Evolutionary conservation across 2,797 vertebrate genomes (phyloP).

Genomic region (Sebastes trivittatus): DNA sequence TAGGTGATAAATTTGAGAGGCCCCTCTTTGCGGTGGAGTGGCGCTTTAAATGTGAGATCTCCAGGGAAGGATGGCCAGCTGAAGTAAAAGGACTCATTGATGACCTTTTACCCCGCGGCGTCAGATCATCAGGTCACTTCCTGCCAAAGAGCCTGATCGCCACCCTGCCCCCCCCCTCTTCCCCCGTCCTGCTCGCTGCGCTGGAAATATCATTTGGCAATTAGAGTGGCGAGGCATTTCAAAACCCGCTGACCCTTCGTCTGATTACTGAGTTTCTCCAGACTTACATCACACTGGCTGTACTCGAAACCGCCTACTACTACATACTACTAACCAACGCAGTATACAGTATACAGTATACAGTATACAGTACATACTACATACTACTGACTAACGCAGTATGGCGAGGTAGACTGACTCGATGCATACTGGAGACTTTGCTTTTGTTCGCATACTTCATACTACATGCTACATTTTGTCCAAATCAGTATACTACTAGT

Average conservation of each 20-base stretch:
- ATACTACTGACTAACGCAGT: no score
- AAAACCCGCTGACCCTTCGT: slow-evolving; percentile 20
- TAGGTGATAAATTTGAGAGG: slow-evolving; percentile 72
- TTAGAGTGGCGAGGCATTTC: slow-evolving; percentile 35
- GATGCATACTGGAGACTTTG: no score
- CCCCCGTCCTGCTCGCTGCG: neutral
- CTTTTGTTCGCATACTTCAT: no score
- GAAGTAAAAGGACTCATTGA: slow-evolving; percentile 47
- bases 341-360: no score
- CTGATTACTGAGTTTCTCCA: slow-evolving; percentile 6
- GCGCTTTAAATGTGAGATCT: slow-evolving; percentile 59
- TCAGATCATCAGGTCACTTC: slow-evolving; percentile 56
- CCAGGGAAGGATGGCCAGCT: slow-evolving; percentile 48
- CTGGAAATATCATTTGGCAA: slow-evolving; percentile 66
- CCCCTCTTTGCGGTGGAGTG: slow-evolving; percentile 42
- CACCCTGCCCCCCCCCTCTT: neutral
- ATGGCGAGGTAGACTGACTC: no score
- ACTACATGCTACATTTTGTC: no score
- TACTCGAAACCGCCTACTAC: no score
- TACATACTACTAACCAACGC: no score
- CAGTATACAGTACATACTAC: no score
- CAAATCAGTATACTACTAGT: no score
- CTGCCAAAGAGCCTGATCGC: slow-evolving; percentile 25
- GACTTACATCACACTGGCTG: neutral
- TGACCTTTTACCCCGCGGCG: slow-evolving; percentile 58